Percentiles rank a stretch among this genome's conserved stretches.
phyloP scores from a whole-genome alignment of 2,888 invertebrate genomes.

The Caradrina kadenii region DNA sequence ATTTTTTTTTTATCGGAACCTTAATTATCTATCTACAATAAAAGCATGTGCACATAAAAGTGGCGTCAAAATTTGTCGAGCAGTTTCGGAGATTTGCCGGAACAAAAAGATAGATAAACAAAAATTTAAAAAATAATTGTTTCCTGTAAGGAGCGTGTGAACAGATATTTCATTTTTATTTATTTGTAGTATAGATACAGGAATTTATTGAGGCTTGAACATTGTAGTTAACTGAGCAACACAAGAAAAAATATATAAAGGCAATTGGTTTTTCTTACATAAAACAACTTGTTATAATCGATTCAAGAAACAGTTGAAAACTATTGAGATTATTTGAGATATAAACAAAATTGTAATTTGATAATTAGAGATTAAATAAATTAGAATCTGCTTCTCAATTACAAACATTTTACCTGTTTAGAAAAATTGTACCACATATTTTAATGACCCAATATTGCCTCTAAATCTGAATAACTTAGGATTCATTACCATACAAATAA shows the following conservation, averaged over 20 bases:
- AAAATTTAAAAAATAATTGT: no score
- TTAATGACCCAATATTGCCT: constrained; percentile 29
- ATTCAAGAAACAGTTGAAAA: neutral
- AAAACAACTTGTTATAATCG: no score
- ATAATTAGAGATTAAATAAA: neutral
- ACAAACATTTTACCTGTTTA: neutral
- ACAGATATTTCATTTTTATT: no score
- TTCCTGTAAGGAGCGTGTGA: no score
- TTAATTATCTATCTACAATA: no score
- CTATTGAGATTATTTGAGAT: neutral
- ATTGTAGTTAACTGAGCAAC: neutral
- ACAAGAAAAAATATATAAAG: neutral
- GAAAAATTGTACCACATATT: constrained; percentile 1
- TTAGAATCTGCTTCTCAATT: neutral
- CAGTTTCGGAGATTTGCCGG: no score
- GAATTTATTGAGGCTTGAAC: neutral
- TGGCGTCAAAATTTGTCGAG: no score
- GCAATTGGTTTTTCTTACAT: neutral
- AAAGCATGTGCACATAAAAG: no score
- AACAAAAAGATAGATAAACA: no score
- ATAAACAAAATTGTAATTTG: constrained; percentile 14
- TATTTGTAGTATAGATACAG: no score
- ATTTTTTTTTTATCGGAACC: no score
- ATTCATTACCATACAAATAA: constrained; percentile 46
- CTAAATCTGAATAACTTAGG: constrained; percentile 30